A percentile compares a stretch with the other conserved stretches of the same genome.
Conservation (phyloP, 1,140 invertebrate species). For the Antheraea pernyi region DNA sequence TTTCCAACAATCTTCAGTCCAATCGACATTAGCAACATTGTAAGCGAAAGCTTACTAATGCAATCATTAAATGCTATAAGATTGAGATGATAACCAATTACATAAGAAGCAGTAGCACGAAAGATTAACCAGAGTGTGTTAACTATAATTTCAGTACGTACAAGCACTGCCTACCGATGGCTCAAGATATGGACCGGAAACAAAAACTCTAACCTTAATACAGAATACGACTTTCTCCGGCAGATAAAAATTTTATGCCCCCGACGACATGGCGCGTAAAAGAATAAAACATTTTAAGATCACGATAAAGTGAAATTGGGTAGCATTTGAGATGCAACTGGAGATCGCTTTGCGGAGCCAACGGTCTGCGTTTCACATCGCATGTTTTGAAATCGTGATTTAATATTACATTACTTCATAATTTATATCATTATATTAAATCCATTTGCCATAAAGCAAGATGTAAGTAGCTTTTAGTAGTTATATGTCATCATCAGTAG, state of each 20-base stretch:
- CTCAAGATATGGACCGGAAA: conserved; percentile 39
- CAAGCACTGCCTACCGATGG: conserved; percentile 38
- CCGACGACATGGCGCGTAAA: conserved; percentile 16
- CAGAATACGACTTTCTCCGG: conserved; percentile 39
- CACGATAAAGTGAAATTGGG: conserved; percentile 9
- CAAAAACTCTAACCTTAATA: conserved; percentile 34
- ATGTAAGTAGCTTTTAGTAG: too few species aligned
- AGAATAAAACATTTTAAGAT: conserved; percentile 35
- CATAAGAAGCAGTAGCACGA: not conserved
- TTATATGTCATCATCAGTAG: too few species aligned
- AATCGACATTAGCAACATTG: conserved; percentile 2
- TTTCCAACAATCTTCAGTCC: conserved; percentile 1
- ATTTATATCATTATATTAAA: too few species aligned
- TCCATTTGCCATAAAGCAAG: too few species aligned
- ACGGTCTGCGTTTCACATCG: not conserved
- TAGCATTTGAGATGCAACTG: conserved; percentile 17
- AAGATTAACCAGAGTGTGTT: conserved; percentile 39
- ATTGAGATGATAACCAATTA: not conserved
- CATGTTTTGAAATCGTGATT: not conserved
- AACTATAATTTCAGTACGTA: conserved; percentile 32
- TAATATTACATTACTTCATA: not conserved
- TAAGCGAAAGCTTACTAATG: not conserved
- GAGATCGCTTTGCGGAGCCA: not conserved
- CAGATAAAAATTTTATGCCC: conserved; percentile 52
- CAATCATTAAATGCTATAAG: not conserved